Evolutionary conservation across 1,140 invertebrate species (phyloP).

Genomic region (Leguminivora glycinivorella): DNA sequence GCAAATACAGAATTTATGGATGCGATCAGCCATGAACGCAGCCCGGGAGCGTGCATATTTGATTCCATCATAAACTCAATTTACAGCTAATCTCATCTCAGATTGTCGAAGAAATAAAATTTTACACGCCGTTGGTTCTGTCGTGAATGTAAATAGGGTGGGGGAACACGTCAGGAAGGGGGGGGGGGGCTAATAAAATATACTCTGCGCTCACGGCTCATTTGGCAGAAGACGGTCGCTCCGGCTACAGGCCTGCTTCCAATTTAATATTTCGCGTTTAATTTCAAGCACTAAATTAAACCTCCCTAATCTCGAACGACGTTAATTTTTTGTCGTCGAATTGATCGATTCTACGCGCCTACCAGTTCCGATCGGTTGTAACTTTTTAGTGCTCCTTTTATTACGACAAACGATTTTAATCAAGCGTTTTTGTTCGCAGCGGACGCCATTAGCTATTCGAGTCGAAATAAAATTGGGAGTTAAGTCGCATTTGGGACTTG

Average conservation of each 20-base stretch:
- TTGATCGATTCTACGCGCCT: constrained; percentile 73
- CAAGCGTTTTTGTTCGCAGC: constrained; percentile 75
- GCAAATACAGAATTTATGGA: constrained; percentile 56
- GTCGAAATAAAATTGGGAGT: constrained; percentile 68
- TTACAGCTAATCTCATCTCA: constrained; percentile 75
- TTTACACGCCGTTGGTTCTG: constrained; percentile 64
- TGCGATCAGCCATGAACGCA: constrained; percentile 57
- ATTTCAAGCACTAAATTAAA: constrained; percentile 53
- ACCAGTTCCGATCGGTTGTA: constrained; percentile 71
- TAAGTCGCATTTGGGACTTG: constrained; percentile 65
- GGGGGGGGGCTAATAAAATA: constrained; percentile 57
- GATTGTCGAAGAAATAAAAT: constrained; percentile 78
- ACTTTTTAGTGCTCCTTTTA: constrained; percentile 77
- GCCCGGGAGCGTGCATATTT: constrained; percentile 64
- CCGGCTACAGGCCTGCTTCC: constrained; percentile 40
- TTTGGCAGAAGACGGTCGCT: constrained; percentile 50
- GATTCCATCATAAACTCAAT: constrained; percentile 76
- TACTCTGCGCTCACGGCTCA: constrained; percentile 57
- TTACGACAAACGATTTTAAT: constrained; percentile 79
- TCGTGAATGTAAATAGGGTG: constrained; percentile 68
- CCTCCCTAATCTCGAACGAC: constrained; percentile 56
- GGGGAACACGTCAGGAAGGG: constrained; percentile 33
- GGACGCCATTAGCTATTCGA: constrained; percentile 65
- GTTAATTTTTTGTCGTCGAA: constrained; percentile 69
- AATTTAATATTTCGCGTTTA: constrained; percentile 62